Conservation (phyloP, 1,140 invertebrate species). For the Leptinotarsa undecemlineata region DNA sequence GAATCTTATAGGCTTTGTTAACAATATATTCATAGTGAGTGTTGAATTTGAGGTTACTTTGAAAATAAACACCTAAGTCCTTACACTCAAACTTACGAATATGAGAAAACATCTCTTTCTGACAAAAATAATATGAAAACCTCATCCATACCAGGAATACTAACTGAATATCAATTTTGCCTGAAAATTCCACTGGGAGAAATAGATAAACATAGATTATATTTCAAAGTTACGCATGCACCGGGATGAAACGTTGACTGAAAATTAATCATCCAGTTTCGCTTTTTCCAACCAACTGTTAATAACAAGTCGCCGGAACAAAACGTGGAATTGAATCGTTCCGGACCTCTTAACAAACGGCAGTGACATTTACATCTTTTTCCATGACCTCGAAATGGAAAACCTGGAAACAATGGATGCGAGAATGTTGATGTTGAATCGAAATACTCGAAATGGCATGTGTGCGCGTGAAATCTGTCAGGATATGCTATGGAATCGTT, state of each 20-base stretch:
- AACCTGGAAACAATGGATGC: background rate
- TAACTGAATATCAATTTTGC: too few relatives aligned
- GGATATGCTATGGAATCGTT: background rate
- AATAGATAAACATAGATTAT: too few relatives aligned
- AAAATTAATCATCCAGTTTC: background rate
- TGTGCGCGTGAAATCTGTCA: conserved; percentile 5
- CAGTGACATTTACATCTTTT: conserved; percentile 6
- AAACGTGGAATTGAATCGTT: conserved; percentile 6
- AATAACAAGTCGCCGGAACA: background rate
- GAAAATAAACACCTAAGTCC: too few relatives aligned
- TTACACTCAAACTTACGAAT: too few relatives aligned
- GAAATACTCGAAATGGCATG: conserved; percentile 7
- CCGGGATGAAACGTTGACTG: background rate
- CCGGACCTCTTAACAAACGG: conserved; percentile 4
- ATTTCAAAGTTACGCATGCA: too few relatives aligned
- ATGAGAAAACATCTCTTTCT: too few relatives aligned
- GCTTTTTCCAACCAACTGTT: background rate
- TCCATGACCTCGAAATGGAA: background rate
- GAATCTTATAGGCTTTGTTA: too few relatives aligned
- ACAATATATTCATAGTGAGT: too few relatives aligned
- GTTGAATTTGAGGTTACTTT: too few relatives aligned
- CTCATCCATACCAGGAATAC: too few relatives aligned
- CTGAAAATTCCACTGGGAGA: too few relatives aligned
- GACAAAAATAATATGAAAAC: too few relatives aligned
- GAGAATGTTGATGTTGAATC: conserved; percentile 3